Base-by-base conservation (phyloP, 2,888 invertebrate species). In the Cantharis rufa region DNA sequence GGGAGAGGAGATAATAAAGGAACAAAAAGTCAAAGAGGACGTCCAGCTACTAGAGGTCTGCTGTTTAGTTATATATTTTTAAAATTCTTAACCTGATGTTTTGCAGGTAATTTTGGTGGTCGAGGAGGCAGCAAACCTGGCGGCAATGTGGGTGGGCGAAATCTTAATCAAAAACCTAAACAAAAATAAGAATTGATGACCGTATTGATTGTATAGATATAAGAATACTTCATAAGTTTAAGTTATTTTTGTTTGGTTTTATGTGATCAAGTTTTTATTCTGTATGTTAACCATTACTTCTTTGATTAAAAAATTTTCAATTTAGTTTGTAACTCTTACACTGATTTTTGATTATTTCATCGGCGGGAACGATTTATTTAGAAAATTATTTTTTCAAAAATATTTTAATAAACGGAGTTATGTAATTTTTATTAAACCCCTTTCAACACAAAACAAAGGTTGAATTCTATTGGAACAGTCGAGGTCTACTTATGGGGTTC, bases 1-100 rank as follows among this genome's bases (percentile, higher is more conserved):
- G 93, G 92, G 27, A 94, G 95, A 83, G 48, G 48, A 48, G 92
- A 94, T 83, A 93, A 93, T 77, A 94, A 92, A 76, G 93, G 93
- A 61, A 90, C 94, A 71, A 91, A 92, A 9, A 87, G 85, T 74
- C 88, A 88, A 82, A 83, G 88, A 72, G 88, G 84, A 76, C 82
- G 88, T 79, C 88, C 88, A 66, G 87, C 88, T 69, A 87, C 88
- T 28, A 84, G 88, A 85, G 88, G 88, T 87, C 27, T 62, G 13
- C 72, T 62, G 16, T 28, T 21, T n/a, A 61, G 3, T 75, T 71
- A 18, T 73, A 62, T 3, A 10, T 66, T 69, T n/a, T 27, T 15
- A 7, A 13, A 16, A 66, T 16, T 9, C 61, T 15, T 62, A 18
- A 71, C 27, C 28, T 15, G 10, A 70, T 16, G 11, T 71, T 73